Percentiles rank a stretch among this genome's conserved stretches.
phyloP scores from a whole-genome alignment of 2,113 vertebrate species.

The Columba janthina region DNA sequence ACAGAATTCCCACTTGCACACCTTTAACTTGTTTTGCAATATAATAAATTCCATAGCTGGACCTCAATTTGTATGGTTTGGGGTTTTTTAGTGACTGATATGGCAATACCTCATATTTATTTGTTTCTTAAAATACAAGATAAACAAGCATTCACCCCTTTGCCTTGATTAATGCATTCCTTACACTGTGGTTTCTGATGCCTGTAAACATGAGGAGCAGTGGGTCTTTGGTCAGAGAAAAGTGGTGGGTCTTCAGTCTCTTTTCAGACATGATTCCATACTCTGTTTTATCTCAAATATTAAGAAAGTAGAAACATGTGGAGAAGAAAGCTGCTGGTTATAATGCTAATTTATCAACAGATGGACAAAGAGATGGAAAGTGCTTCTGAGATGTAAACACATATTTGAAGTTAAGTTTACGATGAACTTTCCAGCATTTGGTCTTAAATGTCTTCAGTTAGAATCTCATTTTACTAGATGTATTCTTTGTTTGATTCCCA shows the following conservation, averaged over 20 bases:
- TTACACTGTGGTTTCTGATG: neutral
- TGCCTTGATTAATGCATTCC: neutral
- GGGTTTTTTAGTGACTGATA: neutral
- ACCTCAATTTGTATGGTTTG: neutral
- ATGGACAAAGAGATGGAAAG: neutral
- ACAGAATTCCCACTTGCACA: slow-evolving; percentile 21
- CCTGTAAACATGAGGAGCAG: neutral
- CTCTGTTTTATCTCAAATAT: neutral
- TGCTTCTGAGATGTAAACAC: neutral
- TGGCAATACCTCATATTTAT: neutral
- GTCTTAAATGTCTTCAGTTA: neutral
- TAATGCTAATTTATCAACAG: neutral
- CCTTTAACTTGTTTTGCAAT: slow-evolving; percentile 3
- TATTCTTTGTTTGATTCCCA: neutral
- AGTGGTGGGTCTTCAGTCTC: neutral
- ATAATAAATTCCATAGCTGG: neutral
- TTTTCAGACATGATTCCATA: neutral
- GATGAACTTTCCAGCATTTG: neutral
- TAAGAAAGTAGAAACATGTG: neutral
- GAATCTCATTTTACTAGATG: neutral
- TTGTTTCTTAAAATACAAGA: neutral
- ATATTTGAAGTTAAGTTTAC: neutral
- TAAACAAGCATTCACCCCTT: neutral
- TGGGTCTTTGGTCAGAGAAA: neutral
- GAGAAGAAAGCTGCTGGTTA: neutral